Conservation (phyloP, 2,797 vertebrate species). For the Oryzias sinensis region DNA sequence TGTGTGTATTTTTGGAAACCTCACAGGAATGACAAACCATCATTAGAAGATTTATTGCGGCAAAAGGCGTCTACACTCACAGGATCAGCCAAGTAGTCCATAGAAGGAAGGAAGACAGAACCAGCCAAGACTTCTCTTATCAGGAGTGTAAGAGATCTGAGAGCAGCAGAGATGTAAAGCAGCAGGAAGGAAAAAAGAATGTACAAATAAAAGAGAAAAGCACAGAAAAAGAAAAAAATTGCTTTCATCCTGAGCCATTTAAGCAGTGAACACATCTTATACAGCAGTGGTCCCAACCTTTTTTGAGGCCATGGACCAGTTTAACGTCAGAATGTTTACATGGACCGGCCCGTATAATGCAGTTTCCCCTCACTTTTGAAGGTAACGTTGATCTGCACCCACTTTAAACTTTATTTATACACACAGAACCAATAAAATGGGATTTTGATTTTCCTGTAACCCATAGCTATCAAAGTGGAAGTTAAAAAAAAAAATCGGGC, state of each 20-base stretch:
- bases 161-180: conserved; percentile 35
- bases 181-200: conserved; percentile 24
- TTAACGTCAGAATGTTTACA: no score
- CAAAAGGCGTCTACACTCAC: conserved; percentile 76
- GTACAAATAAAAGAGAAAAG: conserved; percentile 34
- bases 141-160: conserved; percentile 90
- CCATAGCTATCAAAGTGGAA: no score
- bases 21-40: neutral
- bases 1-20: no score
- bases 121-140: conserved; percentile 95
- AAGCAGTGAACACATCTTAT: neutral
- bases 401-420: no score
- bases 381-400: no score
- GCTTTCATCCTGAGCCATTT: neutral
- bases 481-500: no score
- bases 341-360: no score
- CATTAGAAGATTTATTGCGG: conserved; percentile 1
- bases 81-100: conserved; percentile 98
- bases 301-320: no score
- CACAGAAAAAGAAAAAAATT: conserved; percentile 16
- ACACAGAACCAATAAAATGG: no score
- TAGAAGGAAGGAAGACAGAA: conserved; percentile 95
- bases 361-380: no score
- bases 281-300: no score
- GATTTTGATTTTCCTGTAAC: no score